phyloP scores from a whole-genome alignment of 2,113 vertebrate genomes.

The Camelus bactrianus region DNA sequence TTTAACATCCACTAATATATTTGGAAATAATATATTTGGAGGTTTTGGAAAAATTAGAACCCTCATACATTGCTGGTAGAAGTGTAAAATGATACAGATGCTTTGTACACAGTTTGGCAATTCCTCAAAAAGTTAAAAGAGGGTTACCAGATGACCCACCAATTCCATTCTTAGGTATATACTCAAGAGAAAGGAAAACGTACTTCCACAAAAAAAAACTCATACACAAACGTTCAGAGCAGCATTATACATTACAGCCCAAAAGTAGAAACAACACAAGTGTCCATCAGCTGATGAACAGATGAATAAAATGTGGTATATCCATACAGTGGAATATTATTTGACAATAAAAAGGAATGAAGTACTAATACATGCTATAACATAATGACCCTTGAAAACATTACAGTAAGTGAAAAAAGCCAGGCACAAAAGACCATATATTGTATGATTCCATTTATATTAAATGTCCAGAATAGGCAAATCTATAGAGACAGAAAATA shows the following conservation, averaged over 20 bases:
- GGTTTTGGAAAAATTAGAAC: no score
- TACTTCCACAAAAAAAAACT: background rate
- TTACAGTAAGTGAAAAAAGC: background rate
- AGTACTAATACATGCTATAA: background rate
- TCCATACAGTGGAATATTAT: background rate
- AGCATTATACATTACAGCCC: background rate
- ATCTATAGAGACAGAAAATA: background rate
- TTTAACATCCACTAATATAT: background rate
- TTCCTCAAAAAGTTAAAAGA: background rate
- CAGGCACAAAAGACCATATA: background rate
- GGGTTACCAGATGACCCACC: background rate
- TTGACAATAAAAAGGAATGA: background rate
- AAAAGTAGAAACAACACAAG: background rate
- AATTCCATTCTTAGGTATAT: background rate
- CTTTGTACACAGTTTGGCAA: background rate
- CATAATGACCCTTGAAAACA: background rate
- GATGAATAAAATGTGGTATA: background rate
- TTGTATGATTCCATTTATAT: background rate
- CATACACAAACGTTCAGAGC: background rate
- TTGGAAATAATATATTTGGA: background rate
- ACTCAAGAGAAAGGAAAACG: background rate
- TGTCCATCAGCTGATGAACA: background rate
- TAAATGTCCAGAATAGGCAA: background rate
- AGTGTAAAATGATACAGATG: background rate
- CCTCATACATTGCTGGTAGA: background rate